Evolutionary conservation across 1,140 invertebrate species (phyloP).

Genomic region (Bombus terrestris): DNA sequence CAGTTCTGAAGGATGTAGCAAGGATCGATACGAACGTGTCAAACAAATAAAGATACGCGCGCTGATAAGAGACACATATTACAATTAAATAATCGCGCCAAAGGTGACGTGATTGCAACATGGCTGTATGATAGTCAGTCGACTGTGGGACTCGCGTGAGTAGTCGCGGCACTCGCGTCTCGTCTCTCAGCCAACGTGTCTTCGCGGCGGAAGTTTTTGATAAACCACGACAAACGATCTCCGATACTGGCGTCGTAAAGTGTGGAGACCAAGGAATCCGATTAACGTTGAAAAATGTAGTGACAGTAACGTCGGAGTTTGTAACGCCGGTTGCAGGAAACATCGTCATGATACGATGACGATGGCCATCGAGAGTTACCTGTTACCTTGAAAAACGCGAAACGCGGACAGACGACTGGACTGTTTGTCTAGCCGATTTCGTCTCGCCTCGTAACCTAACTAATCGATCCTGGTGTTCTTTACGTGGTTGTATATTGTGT

Average conservation of each 20-base stretch:
- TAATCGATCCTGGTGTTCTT: not conserved
- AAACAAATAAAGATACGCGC: not conserved
- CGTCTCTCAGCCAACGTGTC: not conserved
- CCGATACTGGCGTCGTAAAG: no score
- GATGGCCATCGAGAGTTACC: no score
- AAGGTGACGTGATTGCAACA: constrained; percentile 37
- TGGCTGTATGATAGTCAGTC: constrained; percentile 28
- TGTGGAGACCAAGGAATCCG: no score
- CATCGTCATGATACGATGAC: not conserved
- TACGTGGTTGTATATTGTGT: not conserved
- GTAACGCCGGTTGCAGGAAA: no score
- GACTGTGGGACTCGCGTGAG: constrained; percentile 24
- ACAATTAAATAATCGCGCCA: constrained; percentile 49
- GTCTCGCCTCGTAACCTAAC: not conserved
- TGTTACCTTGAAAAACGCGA: not conserved
- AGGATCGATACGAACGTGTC: no score
- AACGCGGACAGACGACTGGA: not conserved
- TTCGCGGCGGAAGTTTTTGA: not conserved
- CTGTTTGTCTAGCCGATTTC: not conserved
- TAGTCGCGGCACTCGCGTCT: not conserved
- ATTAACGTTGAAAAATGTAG: not conserved
- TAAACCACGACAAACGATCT: no score
- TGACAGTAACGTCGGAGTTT: not conserved
- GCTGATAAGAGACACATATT: not conserved
- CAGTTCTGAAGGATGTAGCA: no score